Evolutionary conservation across 2,113 vertebrate genomes (phyloP).

Genomic region (Clupea harengus): DNA sequence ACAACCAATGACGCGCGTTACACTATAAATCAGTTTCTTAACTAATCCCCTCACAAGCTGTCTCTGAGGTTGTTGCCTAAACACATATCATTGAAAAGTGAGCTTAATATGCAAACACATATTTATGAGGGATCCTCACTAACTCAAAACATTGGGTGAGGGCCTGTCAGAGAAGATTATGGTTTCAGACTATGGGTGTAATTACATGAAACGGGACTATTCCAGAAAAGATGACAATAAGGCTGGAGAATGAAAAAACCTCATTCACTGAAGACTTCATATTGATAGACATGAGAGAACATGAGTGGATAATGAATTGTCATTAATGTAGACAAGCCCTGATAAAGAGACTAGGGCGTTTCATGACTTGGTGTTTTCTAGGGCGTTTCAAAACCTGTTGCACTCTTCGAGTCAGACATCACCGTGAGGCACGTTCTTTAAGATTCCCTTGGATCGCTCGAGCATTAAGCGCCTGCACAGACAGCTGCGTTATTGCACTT

Average conservation of each 20-base stretch:
- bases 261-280: neutral
- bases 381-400: neutral
- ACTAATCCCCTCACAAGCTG: neutral
- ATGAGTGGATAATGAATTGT: neutral
- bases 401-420: neutral
- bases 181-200: neutral
- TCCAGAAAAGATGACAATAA: neutral
- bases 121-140: conserved; percentile 3
- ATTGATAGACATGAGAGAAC: neutral
- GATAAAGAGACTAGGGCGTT: neutral
- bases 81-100: neutral
- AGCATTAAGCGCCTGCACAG: conserved; percentile 3
- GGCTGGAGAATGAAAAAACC: neutral
- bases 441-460: conserved; percentile 21
- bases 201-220: neutral
- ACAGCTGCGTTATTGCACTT: conserved; percentile 12
- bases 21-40: neutral
- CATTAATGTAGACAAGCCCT: neutral
- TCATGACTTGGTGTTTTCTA: neutral
- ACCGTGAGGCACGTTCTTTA: neutral
- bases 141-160: neutral
- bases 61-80: conserved; percentile 5
- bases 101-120: neutral
- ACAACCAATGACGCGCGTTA: neutral
- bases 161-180: neutral